Base-by-base conservation (phyloP, 1,140 invertebrate species). In the Drosophila aff. region DNA sequence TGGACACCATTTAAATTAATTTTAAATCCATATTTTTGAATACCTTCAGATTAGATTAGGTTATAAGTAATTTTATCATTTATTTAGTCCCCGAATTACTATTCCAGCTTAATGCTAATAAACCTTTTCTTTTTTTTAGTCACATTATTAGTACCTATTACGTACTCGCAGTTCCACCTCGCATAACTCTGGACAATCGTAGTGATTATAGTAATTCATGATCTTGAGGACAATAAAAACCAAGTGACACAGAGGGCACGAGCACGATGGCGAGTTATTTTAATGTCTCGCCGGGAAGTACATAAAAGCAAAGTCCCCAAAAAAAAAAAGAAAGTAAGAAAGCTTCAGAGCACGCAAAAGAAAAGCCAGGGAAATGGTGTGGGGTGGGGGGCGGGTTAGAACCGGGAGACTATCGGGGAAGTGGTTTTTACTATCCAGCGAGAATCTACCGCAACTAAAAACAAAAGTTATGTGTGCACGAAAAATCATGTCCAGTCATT, bases 401-500 rank as follows among this genome's bases (percentile, higher is more conserved):
- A 13, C 36, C 3, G 21, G 28, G 11, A 38, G 68, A 71, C 66
- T 72, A 72, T 72, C 28, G 67, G 67, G 67, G 69, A 73, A 73
- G 69, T 73, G 69, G 67, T 72, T 73, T 73, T 73, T 73, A 73
- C 69, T 73, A 75, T 53, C 71, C 69, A 75, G 46, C 69, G 58
- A 53, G 63, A 74, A 80, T 75, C 71, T 40, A 79, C 76, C 79
- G 71, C 63, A 80, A 79, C 81, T 79, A 85, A 86, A 85, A 80
- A 64, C 81, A 78, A 78, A 86, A 84, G 78, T 85, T 85, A 81
- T 86, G 73, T 85, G 73, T 77, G 74, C 83, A 73, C 59, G 63
- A 76, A 82, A 86, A 86, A 86, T 87, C 82, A 82, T 86, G 79
- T 86, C 79, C 61, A 87, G 79, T 82, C 82, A 86, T 86, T 86